Percentiles rank a stretch among this genome's conserved stretches.
phyloP scores from a whole-genome alignment of 2,888 invertebrate genomes.

The Atethmia centrago region DNA sequence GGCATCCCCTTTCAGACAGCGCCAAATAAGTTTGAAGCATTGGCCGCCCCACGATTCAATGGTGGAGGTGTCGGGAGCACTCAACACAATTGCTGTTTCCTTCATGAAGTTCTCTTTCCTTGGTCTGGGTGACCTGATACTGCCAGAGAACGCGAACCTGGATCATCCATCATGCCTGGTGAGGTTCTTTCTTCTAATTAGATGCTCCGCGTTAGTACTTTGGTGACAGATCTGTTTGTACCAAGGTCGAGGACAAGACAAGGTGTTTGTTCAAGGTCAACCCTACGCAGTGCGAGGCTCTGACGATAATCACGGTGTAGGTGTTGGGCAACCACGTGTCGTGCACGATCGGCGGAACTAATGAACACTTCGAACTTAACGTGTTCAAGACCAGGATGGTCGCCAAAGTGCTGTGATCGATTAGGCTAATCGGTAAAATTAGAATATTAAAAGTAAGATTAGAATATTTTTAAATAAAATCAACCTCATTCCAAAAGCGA shows the following conservation, averaged over 20 bases:
- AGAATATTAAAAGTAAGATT: too few relatives aligned
- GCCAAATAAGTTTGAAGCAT: constrained; percentile 99
- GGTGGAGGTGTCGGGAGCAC: constrained; percentile 98
- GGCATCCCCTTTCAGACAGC: constrained; percentile 97
- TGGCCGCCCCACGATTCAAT: constrained; percentile 98
- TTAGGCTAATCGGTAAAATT: constrained; percentile 95
- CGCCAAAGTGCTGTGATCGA: constrained; percentile 97
- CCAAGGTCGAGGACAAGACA: constrained; percentile 89
- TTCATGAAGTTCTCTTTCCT: constrained; percentile 99
- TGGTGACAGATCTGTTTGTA: background rate
- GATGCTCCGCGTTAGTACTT: background rate
- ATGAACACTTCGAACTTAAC: constrained; percentile 99
- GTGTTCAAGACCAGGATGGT: constrained; percentile 99
- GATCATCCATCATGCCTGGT: constrained; percentile 99
- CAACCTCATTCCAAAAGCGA: background rate
- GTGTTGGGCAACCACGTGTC: constrained; percentile 99
- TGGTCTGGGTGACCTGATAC: constrained; percentile 97
- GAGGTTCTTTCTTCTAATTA: constrained; percentile 35
- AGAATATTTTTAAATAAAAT: background rate
- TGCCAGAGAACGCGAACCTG: constrained; percentile 99
- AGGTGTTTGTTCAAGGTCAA: too few relatives aligned
- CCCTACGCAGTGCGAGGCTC: constrained; percentile 99
- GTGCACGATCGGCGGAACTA: constrained; percentile 97
- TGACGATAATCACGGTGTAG: constrained; percentile 99
- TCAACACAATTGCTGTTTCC: constrained; percentile 97